Conservation (phyloP, 2,113 vertebrate genomes). For the Spea bombifrons region DNA sequence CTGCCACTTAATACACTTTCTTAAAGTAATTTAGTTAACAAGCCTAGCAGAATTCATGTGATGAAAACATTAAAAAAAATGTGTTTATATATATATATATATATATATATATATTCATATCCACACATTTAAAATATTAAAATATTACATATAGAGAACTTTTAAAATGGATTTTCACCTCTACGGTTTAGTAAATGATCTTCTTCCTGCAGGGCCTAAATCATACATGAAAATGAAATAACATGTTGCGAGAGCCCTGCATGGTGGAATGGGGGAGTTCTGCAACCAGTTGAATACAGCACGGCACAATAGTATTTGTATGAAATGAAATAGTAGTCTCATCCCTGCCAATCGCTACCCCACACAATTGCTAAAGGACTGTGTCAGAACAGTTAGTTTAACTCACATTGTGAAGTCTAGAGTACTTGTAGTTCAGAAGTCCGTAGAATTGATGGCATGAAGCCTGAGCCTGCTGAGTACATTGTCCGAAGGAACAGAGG, state of each 20-base stretch:
- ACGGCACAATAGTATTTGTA: constrained; percentile 45
- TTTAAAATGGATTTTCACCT: no score
- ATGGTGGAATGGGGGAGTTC: constrained; percentile 6
- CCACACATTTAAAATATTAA: no score
- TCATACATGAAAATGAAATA: constrained; percentile 25
- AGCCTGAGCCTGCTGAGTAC: neutral
- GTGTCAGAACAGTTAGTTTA: constrained; percentile 38
- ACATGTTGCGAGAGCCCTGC: constrained; percentile 33
- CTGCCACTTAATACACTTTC: no score
- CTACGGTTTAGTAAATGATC: constrained; percentile 9
- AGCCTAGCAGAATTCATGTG: no score
- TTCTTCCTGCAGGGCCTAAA: constrained; percentile 55
- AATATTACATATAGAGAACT: no score
- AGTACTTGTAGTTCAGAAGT: fast-evolving
- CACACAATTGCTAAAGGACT: constrained; percentile 49
- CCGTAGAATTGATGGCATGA: neutral
- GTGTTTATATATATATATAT: no score
- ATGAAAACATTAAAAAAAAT: no score
- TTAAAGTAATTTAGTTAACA: no score
- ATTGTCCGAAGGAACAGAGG: neutral
- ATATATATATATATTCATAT: no score
- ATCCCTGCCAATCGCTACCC: constrained; percentile 45
- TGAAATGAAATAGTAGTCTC: constrained; percentile 42
- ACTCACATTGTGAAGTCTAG: constrained; percentile 23
- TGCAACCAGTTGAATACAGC: constrained; percentile 28